A percentile compares a stretch with the other conserved stretches of the same genome.
These are phyloP conservation scores for Dynastes tityus DNA, from an alignment of 2,888 invertebrate species.

Conservation along the genomic window DNA sequence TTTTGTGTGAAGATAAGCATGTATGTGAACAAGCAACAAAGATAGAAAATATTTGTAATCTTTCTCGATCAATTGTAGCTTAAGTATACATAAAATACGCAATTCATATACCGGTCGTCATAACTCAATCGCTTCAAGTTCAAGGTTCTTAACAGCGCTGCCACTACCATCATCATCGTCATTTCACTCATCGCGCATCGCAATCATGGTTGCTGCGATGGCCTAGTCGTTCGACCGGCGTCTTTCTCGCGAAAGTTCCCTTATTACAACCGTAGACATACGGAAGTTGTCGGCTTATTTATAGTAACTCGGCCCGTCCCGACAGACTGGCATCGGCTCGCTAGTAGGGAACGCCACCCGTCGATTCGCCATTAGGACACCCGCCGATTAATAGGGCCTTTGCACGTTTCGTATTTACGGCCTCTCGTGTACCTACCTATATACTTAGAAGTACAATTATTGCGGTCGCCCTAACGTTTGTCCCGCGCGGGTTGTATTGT, in stretches of 20 bases:
- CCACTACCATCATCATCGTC: neutral
- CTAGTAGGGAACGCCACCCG: conserved; percentile 18
- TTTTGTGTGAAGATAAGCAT: too few relatives aligned
- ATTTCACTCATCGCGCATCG: conserved; percentile 6
- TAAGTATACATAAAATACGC: too few relatives aligned
- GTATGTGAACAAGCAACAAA: too few relatives aligned
- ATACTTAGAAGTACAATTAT: neutral
- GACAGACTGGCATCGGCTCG: conserved; percentile 9
- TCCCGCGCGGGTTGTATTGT: neutral
- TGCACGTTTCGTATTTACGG: conserved; percentile 43
- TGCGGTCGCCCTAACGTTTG: neutral
- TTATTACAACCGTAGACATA: conserved; percentile 34
- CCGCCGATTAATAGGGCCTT: conserved; percentile 41
- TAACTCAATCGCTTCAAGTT: conserved; percentile 10
- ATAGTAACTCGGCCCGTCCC: conserved; percentile 28
- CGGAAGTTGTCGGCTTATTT: conserved; percentile 38
- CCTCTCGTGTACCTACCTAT: conserved; percentile 7
- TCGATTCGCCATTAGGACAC: conserved; percentile 42
- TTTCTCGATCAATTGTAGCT: too few relatives aligned
- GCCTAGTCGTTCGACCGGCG: neutral
- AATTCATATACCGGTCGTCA: neutral
- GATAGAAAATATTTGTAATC: too few relatives aligned
- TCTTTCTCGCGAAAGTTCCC: conserved; percentile 26
- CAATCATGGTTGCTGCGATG: neutral
- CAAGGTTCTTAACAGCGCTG: conserved; percentile 25